Evolutionary conservation across 2,113 vertebrate species (phyloP).

Genomic region (Epinephelus lanceolatus): DNA sequence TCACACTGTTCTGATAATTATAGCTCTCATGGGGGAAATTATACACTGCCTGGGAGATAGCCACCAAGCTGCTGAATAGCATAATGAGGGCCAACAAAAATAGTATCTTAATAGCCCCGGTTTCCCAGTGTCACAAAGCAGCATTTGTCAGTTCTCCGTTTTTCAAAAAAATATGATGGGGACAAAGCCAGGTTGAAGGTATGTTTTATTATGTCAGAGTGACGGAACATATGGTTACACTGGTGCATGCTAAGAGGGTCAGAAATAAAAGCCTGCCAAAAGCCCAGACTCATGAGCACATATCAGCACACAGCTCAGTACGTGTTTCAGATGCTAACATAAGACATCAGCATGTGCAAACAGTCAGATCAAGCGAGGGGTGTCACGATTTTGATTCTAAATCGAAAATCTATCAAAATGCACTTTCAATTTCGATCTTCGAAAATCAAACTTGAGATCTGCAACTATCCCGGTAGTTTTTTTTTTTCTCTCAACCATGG

Average conservation of each 20-base stretch:
- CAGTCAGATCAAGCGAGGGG: too few relatives aligned
- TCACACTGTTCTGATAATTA: slow-evolving; percentile 84
- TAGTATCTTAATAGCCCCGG: slow-evolving; percentile 77
- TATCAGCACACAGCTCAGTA: neutral
- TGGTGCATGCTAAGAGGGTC: slow-evolving; percentile 38
- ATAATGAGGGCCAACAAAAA: slow-evolving; percentile 81
- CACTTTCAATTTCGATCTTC: too few relatives aligned
- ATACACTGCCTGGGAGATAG: slow-evolving; percentile 78
- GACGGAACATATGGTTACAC: slow-evolving; percentile 44
- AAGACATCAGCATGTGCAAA: neutral
- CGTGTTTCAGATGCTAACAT: slow-evolving; percentile 23
- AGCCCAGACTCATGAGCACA: neutral
- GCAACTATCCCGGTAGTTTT: too few relatives aligned
- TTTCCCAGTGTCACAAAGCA: slow-evolving; percentile 66
- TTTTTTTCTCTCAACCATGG: too few relatives aligned
- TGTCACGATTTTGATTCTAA: too few relatives aligned
- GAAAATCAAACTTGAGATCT: too few relatives aligned
- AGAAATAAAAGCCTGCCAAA: slow-evolving; percentile 50
- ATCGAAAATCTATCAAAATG: too few relatives aligned
- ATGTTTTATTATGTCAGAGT: slow-evolving; percentile 58
- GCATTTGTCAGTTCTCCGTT: slow-evolving; percentile 51
- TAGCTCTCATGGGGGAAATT: slow-evolving; percentile 82
- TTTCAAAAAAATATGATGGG: slow-evolving; percentile 27
- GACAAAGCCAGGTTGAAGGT: slow-evolving; percentile 33
- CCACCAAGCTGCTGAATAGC: slow-evolving; percentile 83